Evolutionary conservation across 2,797 vertebrate genomes (phyloP).

Genomic region (Schizothorax lantsangensis): DNA sequence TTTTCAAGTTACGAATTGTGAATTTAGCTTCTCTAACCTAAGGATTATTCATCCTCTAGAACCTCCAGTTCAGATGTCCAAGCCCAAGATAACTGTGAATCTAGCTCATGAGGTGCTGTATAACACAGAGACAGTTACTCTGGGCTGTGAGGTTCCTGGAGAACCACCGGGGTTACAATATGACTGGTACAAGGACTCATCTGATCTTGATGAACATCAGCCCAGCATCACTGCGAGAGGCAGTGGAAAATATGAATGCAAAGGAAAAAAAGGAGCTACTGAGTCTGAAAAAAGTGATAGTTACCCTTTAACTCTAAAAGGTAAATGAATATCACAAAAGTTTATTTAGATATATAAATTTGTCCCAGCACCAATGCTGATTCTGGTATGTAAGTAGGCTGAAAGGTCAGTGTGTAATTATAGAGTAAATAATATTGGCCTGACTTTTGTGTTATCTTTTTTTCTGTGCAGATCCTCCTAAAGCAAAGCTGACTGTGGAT

Average conservation of each 20-base stretch:
- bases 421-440: too few species aligned
- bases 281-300: not conserved
- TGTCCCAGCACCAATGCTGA: not conserved
- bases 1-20: too few species aligned
- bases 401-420: not conserved
- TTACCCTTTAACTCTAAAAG: not conserved
- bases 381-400: not conserved
- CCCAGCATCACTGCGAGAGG: not conserved
- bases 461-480: not conserved
- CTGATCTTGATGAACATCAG: rapidly evolving
- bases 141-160: not conserved
- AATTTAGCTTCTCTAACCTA: not conserved
- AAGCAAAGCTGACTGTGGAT: not conserved
- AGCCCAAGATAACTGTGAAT: not conserved
- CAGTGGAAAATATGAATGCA: not conserved
- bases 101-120: slow-evolving; percentile 5
- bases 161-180: slow-evolving; percentile 46
- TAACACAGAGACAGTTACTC: not conserved
- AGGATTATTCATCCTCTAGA: not conserved
- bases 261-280: not conserved
- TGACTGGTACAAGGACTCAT: slow-evolving; percentile 27
- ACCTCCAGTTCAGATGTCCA: not conserved
- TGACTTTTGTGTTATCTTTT: not conserved
- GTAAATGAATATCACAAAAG: not conserved
- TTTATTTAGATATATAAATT: not conserved